Evolutionary conservation across 2,888 invertebrate species (phyloP), one percentile per base, ranked within the genome.

Genomic region (Tinea semifulvella): DNA sequence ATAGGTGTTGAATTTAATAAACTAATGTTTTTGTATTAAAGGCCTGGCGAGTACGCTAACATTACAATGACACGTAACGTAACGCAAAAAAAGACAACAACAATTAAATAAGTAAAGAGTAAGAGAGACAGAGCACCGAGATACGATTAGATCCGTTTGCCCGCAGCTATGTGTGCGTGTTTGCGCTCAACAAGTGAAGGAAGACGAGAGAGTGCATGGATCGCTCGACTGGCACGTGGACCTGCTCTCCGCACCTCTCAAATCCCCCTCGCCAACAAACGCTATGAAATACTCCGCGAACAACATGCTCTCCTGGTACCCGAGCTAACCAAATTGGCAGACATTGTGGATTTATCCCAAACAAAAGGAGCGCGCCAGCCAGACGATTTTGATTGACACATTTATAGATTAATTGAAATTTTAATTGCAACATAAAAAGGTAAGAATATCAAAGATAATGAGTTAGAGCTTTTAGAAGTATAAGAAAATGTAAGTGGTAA

Each of bases 141-240:
- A 31, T 11, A 31, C 31, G 31, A 31, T 31, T 31, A 31, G 31
- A 31, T 31, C 31, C 31, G 26, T 26, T 26, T 26, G 2, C n/a
- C 26, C n/a, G 26, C 11, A 14, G 6, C 31, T 7, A 31, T 13
- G 27, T 27, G 31, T 31, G 13, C 14, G 31, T 22, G 8, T 8
- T 22, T 5, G 31, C 31, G 31, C n/a, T 31, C 31, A 77, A 76
- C 77, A 76, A 76, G 76, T 76, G 70, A 61, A 67, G 56, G 51
- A 27, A 26, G 42, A 31, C 31, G 13, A 31, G 31, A 31, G 31
- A 31, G 31, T 31, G 31, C n/a, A 31, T 11, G 31, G 7, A 13
- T 13, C 67, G 72, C 68, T 70, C 61, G 68, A 70, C 61, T 65
- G 75, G 77, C 75, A 72, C 74, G 75, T 76, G 71, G 65, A 65